A percentile compares a stretch with the other conserved stretches of the same genome.
Conservation (phyloP, 2,888 invertebrate genomes). For the Drosophila pseudotalamancana region DNA sequence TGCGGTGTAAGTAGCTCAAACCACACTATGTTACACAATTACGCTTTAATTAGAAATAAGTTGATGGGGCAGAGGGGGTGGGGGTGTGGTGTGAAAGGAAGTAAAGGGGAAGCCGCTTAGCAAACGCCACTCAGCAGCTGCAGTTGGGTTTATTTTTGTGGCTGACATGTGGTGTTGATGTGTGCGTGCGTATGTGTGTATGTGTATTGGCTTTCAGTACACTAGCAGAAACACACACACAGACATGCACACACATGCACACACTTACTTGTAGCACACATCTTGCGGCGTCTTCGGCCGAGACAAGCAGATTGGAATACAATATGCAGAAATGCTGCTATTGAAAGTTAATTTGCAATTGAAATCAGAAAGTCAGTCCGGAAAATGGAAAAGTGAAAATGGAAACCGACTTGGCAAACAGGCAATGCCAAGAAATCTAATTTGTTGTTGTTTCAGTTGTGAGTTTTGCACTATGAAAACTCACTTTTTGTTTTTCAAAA, state of each 20-base stretch:
- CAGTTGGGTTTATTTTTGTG: slow-evolving; percentile 62
- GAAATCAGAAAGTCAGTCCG: slow-evolving; percentile 57
- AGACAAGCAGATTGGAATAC: slow-evolving; percentile 49
- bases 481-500: no score
- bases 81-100: background rate
- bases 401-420: slow-evolving; percentile 19
- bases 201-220: background rate
- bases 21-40: slow-evolving; percentile 44
- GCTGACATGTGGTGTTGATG: slow-evolving; percentile 45
- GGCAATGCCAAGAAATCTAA: slow-evolving; percentile 31
- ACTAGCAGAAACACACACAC: slow-evolving; percentile 11
- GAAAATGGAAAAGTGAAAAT: slow-evolving; percentile 34
- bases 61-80: slow-evolving; percentile 4
- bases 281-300: slow-evolving; percentile 7
- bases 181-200: slow-evolving; percentile 8
- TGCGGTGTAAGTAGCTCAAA: slow-evolving; percentile 27
- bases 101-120: slow-evolving; percentile 27
- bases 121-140: slow-evolving; percentile 41
- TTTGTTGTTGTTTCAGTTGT: slow-evolving; percentile 12
- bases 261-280: background rate
- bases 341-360: slow-evolving; percentile 68
- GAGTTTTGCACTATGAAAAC: background rate
- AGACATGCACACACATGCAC: slow-evolving; percentile 2
- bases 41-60: slow-evolving; percentile 67
- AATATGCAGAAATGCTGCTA: slow-evolving; percentile 35